Conservation (phyloP, 2,113 vertebrate genomes). For the Hiodon alosoides region DNA sequence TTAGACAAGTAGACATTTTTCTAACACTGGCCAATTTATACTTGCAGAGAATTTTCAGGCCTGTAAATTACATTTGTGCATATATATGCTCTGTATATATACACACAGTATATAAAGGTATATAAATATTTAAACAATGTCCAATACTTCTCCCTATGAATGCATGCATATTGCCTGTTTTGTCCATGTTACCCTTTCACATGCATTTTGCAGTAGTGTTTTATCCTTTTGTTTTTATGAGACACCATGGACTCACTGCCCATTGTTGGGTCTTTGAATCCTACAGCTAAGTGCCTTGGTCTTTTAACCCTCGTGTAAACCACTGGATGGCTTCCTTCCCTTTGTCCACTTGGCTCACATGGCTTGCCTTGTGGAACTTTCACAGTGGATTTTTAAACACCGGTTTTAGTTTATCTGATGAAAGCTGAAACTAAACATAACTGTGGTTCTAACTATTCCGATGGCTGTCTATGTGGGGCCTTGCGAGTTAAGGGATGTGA, state of each 20-base stretch:
- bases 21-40: conserved; percentile 10
- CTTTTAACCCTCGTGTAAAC: neutral
- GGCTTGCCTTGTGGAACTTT: neutral
- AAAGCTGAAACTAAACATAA: too few relatives aligned
- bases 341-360: neutral
- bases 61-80: conserved; percentile 15
- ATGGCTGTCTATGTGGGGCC: too few relatives aligned
- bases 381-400: too few relatives aligned
- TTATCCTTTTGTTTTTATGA: too few relatives aligned
- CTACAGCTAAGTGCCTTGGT: neutral
- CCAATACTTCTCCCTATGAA: neutral
- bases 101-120: neutral
- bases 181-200: too few relatives aligned
- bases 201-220: too few relatives aligned
- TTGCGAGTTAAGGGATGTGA: too few relatives aligned
- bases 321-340: neutral
- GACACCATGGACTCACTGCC: neutral
- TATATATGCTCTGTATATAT: neutral
- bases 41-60: conserved; percentile 1
- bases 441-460: too few relatives aligned
- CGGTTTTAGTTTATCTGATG: too few relatives aligned
- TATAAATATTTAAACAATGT: conserved; percentile 15
- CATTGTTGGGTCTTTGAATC: neutral
- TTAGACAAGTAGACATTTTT: neutral
- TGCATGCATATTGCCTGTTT: conserved; percentile 16